Evolutionary conservation across 1,140 invertebrate species (phyloP).

Genomic region (Calliopsis andreniformis): DNA sequence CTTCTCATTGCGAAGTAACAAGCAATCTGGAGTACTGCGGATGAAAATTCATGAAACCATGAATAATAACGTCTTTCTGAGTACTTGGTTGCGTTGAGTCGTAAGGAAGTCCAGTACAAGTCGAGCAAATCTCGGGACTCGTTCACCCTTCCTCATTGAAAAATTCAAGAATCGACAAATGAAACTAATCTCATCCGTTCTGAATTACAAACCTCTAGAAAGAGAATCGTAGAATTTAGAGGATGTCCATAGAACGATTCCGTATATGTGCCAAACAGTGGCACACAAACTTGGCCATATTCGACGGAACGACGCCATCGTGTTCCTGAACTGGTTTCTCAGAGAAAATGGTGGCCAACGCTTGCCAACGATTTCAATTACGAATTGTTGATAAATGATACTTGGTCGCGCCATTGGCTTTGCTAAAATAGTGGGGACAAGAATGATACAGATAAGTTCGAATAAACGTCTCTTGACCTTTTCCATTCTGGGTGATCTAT

Average conservation of each 20-base stretch:
- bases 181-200: too few species aligned
- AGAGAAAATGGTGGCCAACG: background rate
- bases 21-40: slow-evolving; percentile 54
- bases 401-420: background rate
- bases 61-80: slow-evolving; percentile 72
- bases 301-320: slow-evolving; percentile 6
- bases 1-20: slow-evolving; percentile 51
- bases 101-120: too few species aligned
- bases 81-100: background rate
- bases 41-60: slow-evolving; percentile 79
- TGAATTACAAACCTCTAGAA: background rate
- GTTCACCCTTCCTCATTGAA: background rate
- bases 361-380: slow-evolving; percentile 31
- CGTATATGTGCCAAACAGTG: background rate
- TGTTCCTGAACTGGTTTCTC: background rate
- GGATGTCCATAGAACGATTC: slow-evolving; percentile 14
- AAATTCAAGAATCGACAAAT: background rate
- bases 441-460: background rate
- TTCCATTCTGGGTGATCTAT: background rate
- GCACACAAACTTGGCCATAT: background rate
- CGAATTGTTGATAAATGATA: slow-evolving; percentile 4
- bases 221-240: background rate
- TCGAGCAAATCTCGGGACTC: too few species aligned
- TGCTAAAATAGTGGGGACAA: background rate
- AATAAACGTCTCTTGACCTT: background rate